A percentile compares a stretch with the other conserved stretches of the same genome.
These are phyloP conservation scores for Eubasilissa regina DNA, from an alignment of 1,140 invertebrate genomes.

Conservation along the genomic window DNA sequence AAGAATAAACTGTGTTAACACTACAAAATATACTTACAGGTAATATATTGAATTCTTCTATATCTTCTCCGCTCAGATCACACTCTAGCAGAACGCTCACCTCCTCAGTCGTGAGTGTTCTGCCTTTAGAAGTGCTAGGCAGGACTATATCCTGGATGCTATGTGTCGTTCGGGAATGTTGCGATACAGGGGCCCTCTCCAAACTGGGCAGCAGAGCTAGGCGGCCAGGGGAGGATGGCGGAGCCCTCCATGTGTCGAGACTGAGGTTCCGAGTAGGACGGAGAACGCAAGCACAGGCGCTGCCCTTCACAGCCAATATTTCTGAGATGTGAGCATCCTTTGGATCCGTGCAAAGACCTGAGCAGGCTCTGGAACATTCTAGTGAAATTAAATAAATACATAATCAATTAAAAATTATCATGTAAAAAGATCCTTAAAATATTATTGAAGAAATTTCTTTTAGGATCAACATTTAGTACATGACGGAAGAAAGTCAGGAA, in stretches of 20 bases:
- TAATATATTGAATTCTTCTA: slow-evolving; percentile 53
- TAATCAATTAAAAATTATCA: too few species aligned
- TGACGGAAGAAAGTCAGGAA: too few species aligned
- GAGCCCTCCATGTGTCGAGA: slow-evolving; percentile 53
- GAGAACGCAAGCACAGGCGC: slow-evolving; percentile 50
- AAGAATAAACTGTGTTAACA: neutral
- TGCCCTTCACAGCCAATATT: slow-evolving; percentile 47
- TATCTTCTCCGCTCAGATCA: slow-evolving; percentile 51
- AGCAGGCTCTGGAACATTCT: slow-evolving; percentile 56
- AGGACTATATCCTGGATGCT: slow-evolving; percentile 2
- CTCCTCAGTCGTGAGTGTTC: slow-evolving; percentile 14
- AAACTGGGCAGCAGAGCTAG: slow-evolving; percentile 51
- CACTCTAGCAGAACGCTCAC: slow-evolving; percentile 54
- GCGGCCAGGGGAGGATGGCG: slow-evolving; percentile 50
- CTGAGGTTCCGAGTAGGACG: slow-evolving; percentile 47
- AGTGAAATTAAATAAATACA: slow-evolving; percentile 40
- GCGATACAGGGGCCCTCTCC: slow-evolving; percentile 22
- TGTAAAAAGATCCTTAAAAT: too few species aligned
- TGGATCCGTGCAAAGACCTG: slow-evolving; percentile 49
- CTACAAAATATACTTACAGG: slow-evolving; percentile 46
- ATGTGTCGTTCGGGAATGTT: neutral
- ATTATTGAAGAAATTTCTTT: too few species aligned
- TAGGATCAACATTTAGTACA: too few species aligned
- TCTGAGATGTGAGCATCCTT: slow-evolving; percentile 56
- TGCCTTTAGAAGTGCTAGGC: slow-evolving; percentile 40